A percentile compares a stretch with the other conserved stretches of the same genome.
Conservation (phyloP, 2,888 invertebrate species). For the Monopis laevigella region DNA sequence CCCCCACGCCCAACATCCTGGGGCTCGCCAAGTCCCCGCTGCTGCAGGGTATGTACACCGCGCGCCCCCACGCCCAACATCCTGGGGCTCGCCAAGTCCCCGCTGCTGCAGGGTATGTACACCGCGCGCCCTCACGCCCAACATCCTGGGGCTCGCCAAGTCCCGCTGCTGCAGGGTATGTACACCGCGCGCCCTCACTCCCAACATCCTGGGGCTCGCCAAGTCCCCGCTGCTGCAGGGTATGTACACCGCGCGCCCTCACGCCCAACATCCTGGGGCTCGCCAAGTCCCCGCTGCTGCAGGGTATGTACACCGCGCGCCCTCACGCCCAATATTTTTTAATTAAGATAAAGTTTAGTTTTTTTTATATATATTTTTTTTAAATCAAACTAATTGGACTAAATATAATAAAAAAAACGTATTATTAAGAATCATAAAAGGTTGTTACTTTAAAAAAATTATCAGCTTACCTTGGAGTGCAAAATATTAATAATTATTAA, state of each 20-base stretch:
- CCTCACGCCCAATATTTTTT: slow-evolving; percentile 88
- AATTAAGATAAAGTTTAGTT: too few relatives aligned
- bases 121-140: slow-evolving; percentile 83
- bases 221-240: slow-evolving; percentile 94
- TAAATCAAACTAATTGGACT: too few relatives aligned
- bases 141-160: slow-evolving; percentile 86
- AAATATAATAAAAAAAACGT: too few relatives aligned
- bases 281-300: slow-evolving; percentile 90
- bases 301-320: slow-evolving; percentile 81
- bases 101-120: slow-evolving; percentile 85
- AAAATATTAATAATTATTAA: too few relatives aligned
- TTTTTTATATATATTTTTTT: too few relatives aligned
- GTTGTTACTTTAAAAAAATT: too few relatives aligned
- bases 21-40: slow-evolving; percentile 90
- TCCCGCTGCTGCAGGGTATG: slow-evolving; percentile 91
- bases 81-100: slow-evolving; percentile 86
- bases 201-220: slow-evolving; percentile 85
- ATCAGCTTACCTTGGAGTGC: too few relatives aligned
- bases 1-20: slow-evolving; percentile 87
- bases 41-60: slow-evolving; percentile 82
- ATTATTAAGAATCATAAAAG: too few relatives aligned
- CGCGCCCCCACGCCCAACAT: slow-evolving; percentile 86
- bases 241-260: slow-evolving; percentile 72
- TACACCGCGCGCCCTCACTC: slow-evolving; percentile 82
- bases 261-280: slow-evolving; percentile 86